Percentiles rank a stretch among this genome's conserved stretches.
Evolutionary conservation across 2,113 vertebrate species (phyloP).

Genomic region (Rhombomys opimus): DNA sequence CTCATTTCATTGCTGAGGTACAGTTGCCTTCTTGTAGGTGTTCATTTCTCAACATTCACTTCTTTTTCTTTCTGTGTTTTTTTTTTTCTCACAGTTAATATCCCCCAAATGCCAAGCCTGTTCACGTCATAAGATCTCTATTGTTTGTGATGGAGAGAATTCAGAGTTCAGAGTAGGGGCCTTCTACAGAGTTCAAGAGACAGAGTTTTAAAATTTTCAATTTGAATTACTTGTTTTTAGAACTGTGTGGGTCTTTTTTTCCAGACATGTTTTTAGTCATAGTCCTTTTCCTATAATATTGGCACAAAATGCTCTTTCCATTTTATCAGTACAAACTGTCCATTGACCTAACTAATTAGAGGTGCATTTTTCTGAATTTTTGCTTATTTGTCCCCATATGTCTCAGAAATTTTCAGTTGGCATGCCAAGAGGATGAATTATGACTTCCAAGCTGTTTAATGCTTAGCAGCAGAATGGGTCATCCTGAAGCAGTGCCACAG

Average conservation of each 20-base stretch:
- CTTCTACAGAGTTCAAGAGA: conserved; percentile 53
- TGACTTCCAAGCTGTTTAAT: not conserved
- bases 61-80: not conserved
- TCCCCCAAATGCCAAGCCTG: not conserved
- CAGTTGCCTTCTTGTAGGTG: not conserved
- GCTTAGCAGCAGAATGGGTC: not conserved
- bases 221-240: conserved; percentile 56
- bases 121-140: conserved; percentile 31
- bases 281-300: conserved; percentile 43
- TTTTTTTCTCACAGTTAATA: not conserved
- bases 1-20: not conserved
- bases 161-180: not conserved
- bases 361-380: conserved; percentile 8
- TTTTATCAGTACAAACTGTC: conserved; percentile 51
- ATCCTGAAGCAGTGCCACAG: not conserved
- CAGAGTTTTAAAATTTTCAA: not conserved
- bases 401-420: not conserved
- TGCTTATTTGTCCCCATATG: conserved; percentile 22
- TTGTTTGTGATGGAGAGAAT: not conserved
- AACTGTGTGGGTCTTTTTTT: not conserved
- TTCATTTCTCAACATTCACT: not conserved
- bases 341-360: conserved; percentile 29
- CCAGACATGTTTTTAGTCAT: not conserved
- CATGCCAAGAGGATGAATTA: not conserved
- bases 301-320: conserved; percentile 24